Evolutionary conservation across 2,888 invertebrate species (phyloP), one percentile per base, ranked within the genome.

Genomic region (Cephus sareptanus): DNA sequence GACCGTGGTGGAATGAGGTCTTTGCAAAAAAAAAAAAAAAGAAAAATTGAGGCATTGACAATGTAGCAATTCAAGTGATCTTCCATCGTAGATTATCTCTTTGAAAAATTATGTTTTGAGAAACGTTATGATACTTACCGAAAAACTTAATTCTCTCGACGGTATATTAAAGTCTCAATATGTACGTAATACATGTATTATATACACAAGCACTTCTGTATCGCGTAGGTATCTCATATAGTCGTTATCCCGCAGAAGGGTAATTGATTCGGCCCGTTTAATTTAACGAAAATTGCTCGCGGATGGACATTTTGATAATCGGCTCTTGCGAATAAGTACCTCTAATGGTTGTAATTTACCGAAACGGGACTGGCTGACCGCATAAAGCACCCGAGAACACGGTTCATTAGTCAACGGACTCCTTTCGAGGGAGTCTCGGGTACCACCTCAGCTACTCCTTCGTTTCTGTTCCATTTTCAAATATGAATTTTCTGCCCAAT

Each of bases 181-280:
- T 56, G 56, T 56, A 56, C 9, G 56, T 23, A 56, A 56, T 56
- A 3, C 9, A 23, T 56, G 23, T 56, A 56, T 56, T 9, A 23
- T 23, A 56, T 56, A 56, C 23, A 56, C 23, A 56, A 56, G 23
- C 6, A 56, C 56, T 56, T 56, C 40, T 56, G 56, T 56, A 56
- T 56, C 6, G 56, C 23, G 56, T 9, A 23, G 23, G 56, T 56
- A 56, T 56, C 23, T 56, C 56, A 23, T 56, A 23, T 56, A 56
- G 56, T 56, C 56, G 56, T 56, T 56, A 56, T 56, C 23, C 23
- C 6, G 56, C 56, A 56, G 56, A 56, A 76, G 78, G 79, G 89
- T 89, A 90, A 90, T 90, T 89, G 89, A 90, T 90, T 89, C 87
- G 87, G 87, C 83, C 83, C 89, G 89, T 89, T 90, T 89, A 90